A percentile compares a stretch with the other conserved stretches of the same genome.
phyloP scores from a whole-genome alignment of 1,140 invertebrate species.

The Brachionus paranguensis region DNA sequence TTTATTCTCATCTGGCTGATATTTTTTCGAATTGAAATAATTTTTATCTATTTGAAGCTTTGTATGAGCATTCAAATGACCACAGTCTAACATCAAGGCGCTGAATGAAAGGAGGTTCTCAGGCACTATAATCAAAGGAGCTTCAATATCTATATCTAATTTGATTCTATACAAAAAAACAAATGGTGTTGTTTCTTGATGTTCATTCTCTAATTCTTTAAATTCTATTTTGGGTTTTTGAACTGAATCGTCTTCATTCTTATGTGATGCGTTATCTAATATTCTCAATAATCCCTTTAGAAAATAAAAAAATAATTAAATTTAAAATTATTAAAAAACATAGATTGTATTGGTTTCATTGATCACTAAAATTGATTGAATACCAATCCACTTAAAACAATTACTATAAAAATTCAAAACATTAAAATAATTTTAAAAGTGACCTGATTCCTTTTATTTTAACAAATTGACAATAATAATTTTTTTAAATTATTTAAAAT shows the following conservation, averaged over 20 bases:
- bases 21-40: not conserved
- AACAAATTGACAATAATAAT: not conserved
- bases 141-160: conserved; percentile 23
- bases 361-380: too few relatives aligned
- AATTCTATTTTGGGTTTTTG: not conserved
- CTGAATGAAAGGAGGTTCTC: not conserved
- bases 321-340: not conserved
- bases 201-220: not conserved
- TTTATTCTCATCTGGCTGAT: not conserved
- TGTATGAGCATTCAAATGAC: conserved; percentile 7
- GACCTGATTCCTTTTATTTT: too few relatives aligned
- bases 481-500: too few relatives aligned
- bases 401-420: too few relatives aligned
- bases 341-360: too few relatives aligned
- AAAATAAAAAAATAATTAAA: not conserved
- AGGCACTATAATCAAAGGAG: conserved; percentile 16
- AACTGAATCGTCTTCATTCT: not conserved
- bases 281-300: not conserved
- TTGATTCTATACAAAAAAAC: conserved; percentile 15
- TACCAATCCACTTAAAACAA: too few relatives aligned
- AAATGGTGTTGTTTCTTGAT: not conserved
- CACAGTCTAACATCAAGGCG: conserved; percentile 21
- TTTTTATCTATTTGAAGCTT: not conserved
- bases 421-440: too few relatives aligned
- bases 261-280: not conserved